These are phyloP conservation scores for Leucophenga varia DNA, from an alignment of 1,140 invertebrate genomes.

Conservation along the genomic window DNA sequence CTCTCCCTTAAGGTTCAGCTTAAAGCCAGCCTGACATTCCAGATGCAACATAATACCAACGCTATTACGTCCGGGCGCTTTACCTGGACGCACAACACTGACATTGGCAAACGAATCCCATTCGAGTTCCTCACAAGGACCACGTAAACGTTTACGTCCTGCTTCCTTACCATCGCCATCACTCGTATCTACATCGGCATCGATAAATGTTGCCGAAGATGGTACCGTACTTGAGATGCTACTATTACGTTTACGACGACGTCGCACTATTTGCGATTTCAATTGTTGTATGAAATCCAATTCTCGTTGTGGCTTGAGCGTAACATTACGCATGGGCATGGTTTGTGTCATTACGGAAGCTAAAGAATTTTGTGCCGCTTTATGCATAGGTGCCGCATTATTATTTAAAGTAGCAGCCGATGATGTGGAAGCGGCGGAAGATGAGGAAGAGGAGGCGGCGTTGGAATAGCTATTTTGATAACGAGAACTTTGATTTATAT, in stretches of 20 bases:
- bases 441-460: too few relatives aligned
- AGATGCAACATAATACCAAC: conserved; percentile 71
- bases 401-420: too few relatives aligned
- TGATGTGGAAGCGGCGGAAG: too few relatives aligned
- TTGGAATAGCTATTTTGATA: conserved; percentile 11
- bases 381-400: too few relatives aligned
- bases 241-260: conserved; percentile 34
- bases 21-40: conserved; percentile 73
- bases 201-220: conserved; percentile 17
- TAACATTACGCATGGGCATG: not conserved
- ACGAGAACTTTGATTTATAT: conserved; percentile 31
- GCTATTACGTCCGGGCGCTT: conserved; percentile 56
- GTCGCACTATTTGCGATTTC: conserved; percentile 43
- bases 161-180: conserved; percentile 34
- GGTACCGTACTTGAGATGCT: conserved; percentile 20
- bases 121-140: conserved; percentile 58
- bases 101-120: conserved; percentile 51
- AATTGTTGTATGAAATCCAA: conserved; percentile 39
- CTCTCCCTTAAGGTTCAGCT: conserved; percentile 66
- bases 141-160: conserved; percentile 55
- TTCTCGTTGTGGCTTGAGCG: conserved; percentile 4
- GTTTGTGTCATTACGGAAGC: too few relatives aligned
- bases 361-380: too few relatives aligned
- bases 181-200: conserved; percentile 32
- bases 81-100: conserved; percentile 46